phyloP scores from a whole-genome alignment of 2,113 vertebrate genomes.

The Cheirogaleus medius region DNA sequence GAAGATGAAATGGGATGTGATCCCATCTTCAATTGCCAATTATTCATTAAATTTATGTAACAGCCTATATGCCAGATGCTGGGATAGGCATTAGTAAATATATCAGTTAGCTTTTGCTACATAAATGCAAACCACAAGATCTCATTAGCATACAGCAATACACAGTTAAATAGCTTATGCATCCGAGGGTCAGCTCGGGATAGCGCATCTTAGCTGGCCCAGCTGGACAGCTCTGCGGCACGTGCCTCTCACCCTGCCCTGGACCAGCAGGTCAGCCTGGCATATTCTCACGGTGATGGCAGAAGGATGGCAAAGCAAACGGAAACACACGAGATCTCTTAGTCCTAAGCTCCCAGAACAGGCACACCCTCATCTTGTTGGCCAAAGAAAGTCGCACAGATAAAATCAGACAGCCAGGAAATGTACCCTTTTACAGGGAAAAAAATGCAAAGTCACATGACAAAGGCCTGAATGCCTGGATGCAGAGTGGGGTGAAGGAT shows the following conservation, averaged over 20 bases:
- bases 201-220: neutral
- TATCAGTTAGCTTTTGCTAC: neutral
- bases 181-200: neutral
- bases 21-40: neutral
- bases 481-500: neutral
- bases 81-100: neutral
- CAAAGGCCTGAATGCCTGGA: neutral
- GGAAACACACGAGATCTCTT: neutral
- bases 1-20: neutral
- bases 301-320: neutral
- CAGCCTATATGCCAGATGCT: neutral
- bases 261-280: neutral
- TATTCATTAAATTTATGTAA: neutral
- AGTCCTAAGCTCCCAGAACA: neutral
- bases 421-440: neutral
- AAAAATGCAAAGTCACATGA: neutral
- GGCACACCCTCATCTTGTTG: neutral
- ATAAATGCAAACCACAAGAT: neutral
- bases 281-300: neutral
- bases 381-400: neutral
- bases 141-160: neutral
- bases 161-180: neutral
- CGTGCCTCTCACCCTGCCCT: too few species aligned
- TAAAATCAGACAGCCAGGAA: neutral
- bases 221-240: neutral